Base-by-base conservation (phyloP, 2,888 invertebrate species). In the Muschampia plurimacula region DNA sequence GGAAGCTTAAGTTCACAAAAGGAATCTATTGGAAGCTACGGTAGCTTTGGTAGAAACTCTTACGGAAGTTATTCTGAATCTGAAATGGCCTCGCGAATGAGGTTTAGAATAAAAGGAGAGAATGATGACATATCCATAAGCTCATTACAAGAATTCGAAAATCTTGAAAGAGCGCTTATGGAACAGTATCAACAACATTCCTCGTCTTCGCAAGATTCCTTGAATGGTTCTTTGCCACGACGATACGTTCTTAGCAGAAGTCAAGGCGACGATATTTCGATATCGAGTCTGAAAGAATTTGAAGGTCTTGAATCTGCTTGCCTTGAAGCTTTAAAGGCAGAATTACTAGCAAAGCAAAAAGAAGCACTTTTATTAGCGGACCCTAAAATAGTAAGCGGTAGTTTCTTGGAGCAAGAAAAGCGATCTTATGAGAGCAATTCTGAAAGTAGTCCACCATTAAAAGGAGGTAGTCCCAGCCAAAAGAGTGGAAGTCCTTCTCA, bases 61-160 rank as follows among this genome's bases (percentile, higher is more conserved):
- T 97, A 97, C 75, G 98, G 98, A 8, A 98, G 98, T 82, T 97
- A 98, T 1, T 99, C 99, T 0, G 99, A 99, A 83, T 98, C 97
- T 80, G 98, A 98, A 89, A 96, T 97, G 79, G 89, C 98, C 73
- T 96, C 97, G 69, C 96, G 97, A n/a, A 96, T 97, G 82, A 97
- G 97, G 83, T 97, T 97, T 87, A 97, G 98, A 82, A 96, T 97
- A 4, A 96, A 96, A 79, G 96, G 97, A n/a, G 98, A 99, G 79
- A 97, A 97, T 84, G 99, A 99, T 85, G 98, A 98, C 85, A 95
- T 98, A 59, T 99, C 99, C 0, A 96, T 99, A 88, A 98, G 97
- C 77, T 99, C 99, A 7, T 95, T 99, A 74, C 98, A 98, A 89
- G 99, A 99, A 86, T 99, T 99, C 93, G 99, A 99, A 92, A 97